These are phyloP conservation scores for Sebastes aleutianus DNA, from an alignment of 2,797 vertebrate species.

Conservation along the genomic window DNA sequence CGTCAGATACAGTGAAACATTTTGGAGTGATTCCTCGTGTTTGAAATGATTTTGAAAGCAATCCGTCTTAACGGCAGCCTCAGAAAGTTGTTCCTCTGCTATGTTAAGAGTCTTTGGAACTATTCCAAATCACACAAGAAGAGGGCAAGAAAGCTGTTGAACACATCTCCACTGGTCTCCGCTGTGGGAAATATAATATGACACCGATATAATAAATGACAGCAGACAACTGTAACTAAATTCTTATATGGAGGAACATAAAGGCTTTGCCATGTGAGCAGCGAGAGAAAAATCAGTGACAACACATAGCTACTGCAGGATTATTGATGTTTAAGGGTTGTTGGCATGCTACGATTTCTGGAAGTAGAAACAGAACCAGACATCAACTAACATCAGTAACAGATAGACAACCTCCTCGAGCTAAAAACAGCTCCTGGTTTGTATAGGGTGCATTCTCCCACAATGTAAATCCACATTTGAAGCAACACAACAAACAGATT, in stretches of 20 bases:
- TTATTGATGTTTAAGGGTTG: conserved; percentile 39
- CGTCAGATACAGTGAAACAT: conserved; percentile 65
- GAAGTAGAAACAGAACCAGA: conserved; percentile 30
- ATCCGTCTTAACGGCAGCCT: conserved; percentile 70
- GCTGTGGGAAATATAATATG: conserved; percentile 76
- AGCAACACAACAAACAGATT: conserved; percentile 28
- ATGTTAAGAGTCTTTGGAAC: conserved; percentile 71
- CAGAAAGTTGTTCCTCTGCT: conserved; percentile 72
- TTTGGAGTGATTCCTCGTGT: conserved; percentile 66
- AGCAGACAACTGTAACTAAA: conserved; percentile 71
- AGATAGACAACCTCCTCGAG: conserved; percentile 40
- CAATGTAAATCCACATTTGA: conserved; percentile 30
- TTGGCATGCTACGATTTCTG: conserved; percentile 21
- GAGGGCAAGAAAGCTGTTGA: conserved; percentile 63
- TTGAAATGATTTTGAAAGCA: conserved; percentile 77
- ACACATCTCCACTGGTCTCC: conserved; percentile 55
- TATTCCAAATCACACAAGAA: conserved; percentile 75
- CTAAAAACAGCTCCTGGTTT: conserved; percentile 47
- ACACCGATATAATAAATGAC: conserved; percentile 71
- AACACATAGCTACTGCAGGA: conserved; percentile 35
- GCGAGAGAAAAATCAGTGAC: conserved; percentile 20
- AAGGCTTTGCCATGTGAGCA: conserved; percentile 41
- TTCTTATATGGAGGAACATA: conserved; percentile 59
- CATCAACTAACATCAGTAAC: conserved; percentile 22
- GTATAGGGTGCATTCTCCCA: conserved; percentile 41